Conservation (phyloP, 2,797 vertebrate species). For the Gobionotothen gibberifrons region DNA sequence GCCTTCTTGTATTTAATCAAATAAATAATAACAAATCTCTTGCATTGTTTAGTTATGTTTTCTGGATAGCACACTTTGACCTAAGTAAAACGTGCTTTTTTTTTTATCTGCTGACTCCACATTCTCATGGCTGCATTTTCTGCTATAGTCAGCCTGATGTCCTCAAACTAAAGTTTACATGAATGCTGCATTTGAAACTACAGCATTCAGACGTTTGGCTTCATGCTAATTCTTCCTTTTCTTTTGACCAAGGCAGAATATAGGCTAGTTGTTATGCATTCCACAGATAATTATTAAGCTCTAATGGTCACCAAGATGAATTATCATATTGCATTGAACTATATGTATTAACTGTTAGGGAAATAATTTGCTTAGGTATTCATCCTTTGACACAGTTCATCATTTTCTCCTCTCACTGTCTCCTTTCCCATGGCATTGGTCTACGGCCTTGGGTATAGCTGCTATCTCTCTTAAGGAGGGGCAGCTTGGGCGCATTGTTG, state of each 20-base stretch:
- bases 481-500: too few relatives aligned
- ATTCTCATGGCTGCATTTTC: not conserved
- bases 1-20: not conserved
- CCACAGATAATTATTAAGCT: constrained; percentile 21
- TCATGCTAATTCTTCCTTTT: not conserved
- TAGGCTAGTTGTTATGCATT: constrained; percentile 5
- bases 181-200: not conserved
- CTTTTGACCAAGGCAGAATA: constrained; percentile 2
- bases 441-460: too few relatives aligned
- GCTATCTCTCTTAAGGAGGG: too few relatives aligned
- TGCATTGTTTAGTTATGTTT: not conserved
- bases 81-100: not conserved
- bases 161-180: constrained; percentile 2
- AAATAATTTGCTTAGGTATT: too few relatives aligned
- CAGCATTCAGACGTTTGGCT: not conserved
- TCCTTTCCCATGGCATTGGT: too few relatives aligned
- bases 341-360: not conserved
- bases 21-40: not conserved
- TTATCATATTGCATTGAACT: not conserved
- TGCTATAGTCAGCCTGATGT: not conserved
- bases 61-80: not conserved
- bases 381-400: too few relatives aligned
- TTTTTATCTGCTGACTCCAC: not conserved
- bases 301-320: not conserved
- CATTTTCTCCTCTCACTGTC: too few relatives aligned